These are phyloP conservation scores for Sebastes hopkinsi DNA, from an alignment of 2,797 vertebrate species.

Conservation along the genomic window DNA sequence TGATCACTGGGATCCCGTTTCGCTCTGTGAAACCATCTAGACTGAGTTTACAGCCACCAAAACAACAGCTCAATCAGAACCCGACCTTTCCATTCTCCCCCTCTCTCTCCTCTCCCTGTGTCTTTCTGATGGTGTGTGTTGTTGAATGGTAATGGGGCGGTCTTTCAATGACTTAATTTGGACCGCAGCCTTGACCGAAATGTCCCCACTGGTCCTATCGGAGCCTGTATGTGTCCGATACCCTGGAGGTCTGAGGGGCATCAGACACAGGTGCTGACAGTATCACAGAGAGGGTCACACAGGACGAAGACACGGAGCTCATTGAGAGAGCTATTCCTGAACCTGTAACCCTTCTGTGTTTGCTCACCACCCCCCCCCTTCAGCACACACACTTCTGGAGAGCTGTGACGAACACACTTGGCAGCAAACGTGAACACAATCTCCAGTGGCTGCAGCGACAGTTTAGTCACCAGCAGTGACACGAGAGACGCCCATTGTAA, in stretches of 20 bases:
- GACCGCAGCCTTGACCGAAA: constrained; percentile 68
- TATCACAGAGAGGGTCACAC: constrained; percentile 52
- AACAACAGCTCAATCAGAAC: constrained; percentile 16
- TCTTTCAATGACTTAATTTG: constrained; percentile 77
- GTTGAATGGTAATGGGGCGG: constrained; percentile 67
- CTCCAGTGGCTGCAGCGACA: constrained; percentile 21
- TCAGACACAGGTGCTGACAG: constrained; percentile 56
- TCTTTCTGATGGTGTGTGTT: constrained; percentile 46
- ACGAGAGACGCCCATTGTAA: constrained; percentile 12
- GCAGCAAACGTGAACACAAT: constrained; percentile 8
- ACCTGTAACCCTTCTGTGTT: constrained; percentile 40
- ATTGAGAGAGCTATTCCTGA: constrained; percentile 70
- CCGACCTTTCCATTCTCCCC: constrained; percentile 6
- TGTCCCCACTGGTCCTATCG: constrained; percentile 62
- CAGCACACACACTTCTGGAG: constrained; percentile 8
- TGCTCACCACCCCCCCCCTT: constrained; percentile 26
- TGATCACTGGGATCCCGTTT: constrained; percentile 32
- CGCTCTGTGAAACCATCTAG: constrained; percentile 24
- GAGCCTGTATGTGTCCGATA: constrained; percentile 44
- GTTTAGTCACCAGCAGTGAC: constrained; percentile 20
- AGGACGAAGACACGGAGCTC: constrained; percentile 23
- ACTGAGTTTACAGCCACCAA: background rate
- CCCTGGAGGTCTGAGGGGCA: constrained; percentile 36
- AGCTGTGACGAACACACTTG: constrained; percentile 8
- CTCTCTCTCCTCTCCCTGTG: constrained; percentile 5